These are phyloP conservation scores for Drosophila diplacantha DNA, from an alignment of 2,888 invertebrate genomes.

Conservation along the genomic window DNA sequence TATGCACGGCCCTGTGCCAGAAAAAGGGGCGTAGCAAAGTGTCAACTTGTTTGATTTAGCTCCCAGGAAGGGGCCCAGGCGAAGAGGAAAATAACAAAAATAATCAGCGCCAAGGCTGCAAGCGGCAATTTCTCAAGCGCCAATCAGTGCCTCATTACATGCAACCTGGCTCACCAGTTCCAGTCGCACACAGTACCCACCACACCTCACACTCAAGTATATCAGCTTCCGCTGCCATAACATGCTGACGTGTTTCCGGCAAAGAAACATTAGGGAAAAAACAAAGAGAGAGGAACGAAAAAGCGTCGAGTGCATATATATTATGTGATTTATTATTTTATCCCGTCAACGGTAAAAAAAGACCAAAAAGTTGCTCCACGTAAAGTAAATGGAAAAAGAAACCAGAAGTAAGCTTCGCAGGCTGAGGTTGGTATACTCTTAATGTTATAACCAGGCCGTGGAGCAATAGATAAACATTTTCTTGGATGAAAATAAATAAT, in stretches of 20 bases:
- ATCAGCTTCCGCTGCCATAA: conserved; percentile 65
- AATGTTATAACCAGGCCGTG: neutral
- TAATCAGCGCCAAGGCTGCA: conserved; percentile 51
- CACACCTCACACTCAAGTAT: conserved; percentile 26
- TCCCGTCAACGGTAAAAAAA: conserved; percentile 14
- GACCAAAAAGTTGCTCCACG: conserved; percentile 9
- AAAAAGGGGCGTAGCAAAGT: conserved; percentile 49
- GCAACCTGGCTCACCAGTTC: conserved; percentile 38
- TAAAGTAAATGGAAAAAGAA: neutral
- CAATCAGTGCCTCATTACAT: conserved; percentile 73
- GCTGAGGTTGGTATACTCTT: neutral
- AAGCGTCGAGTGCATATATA: conserved; percentile 49
- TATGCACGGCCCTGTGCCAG: conserved; percentile 46
- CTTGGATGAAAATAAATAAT: neutral
- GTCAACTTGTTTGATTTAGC: conserved; percentile 72
- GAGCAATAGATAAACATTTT: too few relatives aligned
- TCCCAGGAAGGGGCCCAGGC: conserved; percentile 29
- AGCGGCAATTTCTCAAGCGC: conserved; percentile 63
- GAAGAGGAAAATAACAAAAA: conserved; percentile 39
- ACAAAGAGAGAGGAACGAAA: conserved; percentile 17
- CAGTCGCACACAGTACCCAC: neutral
- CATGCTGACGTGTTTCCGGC: conserved; percentile 67
- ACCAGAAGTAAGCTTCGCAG: neutral
- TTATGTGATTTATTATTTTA: conserved; percentile 55
- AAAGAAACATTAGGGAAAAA: conserved; percentile 33